Percentiles rank a stretch among this genome's conserved stretches.
Evolutionary conservation across 1,140 invertebrate genomes (phyloP).

Genomic region (Brachionus calyciflorus): DNA sequence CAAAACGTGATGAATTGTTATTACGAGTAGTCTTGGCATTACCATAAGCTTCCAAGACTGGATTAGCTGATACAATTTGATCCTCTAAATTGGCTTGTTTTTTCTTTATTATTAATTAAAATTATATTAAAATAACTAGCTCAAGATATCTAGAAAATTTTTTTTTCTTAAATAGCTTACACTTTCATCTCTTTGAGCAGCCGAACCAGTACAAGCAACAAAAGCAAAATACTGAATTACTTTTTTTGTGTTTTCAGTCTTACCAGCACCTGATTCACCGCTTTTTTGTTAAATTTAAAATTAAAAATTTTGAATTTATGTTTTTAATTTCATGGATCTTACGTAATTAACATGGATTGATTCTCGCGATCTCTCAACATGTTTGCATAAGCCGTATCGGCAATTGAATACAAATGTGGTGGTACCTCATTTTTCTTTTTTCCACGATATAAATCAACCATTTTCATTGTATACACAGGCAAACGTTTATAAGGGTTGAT

Average conservation of each 20-base stretch:
- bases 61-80: conserved; percentile 67
- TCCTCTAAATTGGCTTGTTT: conserved; percentile 64
- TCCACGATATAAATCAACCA: conserved; percentile 94
- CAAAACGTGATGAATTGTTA: conserved; percentile 68
- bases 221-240: conserved; percentile 69
- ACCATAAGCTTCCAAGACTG: conserved; percentile 65
- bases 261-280: conserved; percentile 68
- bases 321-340: too few species aligned
- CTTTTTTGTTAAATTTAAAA: conserved; percentile 51
- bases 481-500: conserved; percentile 99
- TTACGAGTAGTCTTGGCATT: conserved; percentile 67
- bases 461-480: conserved; percentile 94
- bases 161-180: too few species aligned
- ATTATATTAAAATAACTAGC: not conserved
- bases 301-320: too few species aligned
- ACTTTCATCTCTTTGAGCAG: conserved; percentile 50
- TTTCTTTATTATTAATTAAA: not conserved
- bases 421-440: conserved; percentile 99
- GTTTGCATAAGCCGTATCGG: conserved; percentile 98
- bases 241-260: conserved; percentile 71
- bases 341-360: conserved; percentile 64
- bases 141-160: not conserved
- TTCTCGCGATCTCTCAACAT: conserved; percentile 71
- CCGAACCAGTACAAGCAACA: conserved; percentile 64
- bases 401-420: conserved; percentile 99